A percentile compares a stretch with the other conserved stretches of the same genome.
Evolutionary conservation across 2,888 invertebrate species (phyloP).

Genomic region (Halictus ligatus): DNA sequence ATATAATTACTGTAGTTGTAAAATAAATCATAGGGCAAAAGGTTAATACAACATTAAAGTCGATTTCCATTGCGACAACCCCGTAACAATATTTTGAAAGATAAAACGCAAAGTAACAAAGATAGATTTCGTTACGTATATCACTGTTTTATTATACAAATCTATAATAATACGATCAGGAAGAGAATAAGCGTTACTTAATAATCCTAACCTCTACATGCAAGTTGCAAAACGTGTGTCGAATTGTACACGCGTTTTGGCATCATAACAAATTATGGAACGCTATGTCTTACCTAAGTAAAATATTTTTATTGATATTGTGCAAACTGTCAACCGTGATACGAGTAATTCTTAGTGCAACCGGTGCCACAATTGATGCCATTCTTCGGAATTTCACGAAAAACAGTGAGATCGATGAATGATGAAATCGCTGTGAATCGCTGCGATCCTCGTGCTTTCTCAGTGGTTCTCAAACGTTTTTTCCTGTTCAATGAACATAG

Average conservation of each 20-base stretch:
- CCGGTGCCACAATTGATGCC: constrained; percentile 86
- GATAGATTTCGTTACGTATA: neutral
- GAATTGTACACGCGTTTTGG: constrained; percentile 12
- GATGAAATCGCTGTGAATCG: constrained; percentile 63
- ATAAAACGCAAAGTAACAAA: neutral
- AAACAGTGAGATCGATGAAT: constrained; percentile 41
- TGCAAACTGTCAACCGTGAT: constrained; percentile 85
- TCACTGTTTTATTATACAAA: constrained; percentile 7
- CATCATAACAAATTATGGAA: constrained; percentile 19
- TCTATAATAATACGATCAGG: constrained; percentile 1
- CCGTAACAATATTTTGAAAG: neutral
- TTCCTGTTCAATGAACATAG: neutral
- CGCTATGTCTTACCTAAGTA: constrained; percentile 84
- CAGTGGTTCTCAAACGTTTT: constrained; percentile 45
- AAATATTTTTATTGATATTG: constrained; percentile 83
- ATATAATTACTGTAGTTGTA: neutral
- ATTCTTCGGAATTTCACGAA: constrained; percentile 76
- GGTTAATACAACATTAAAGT: neutral
- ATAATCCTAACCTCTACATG: constrained; percentile 71
- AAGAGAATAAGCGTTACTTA: constrained; percentile 62
- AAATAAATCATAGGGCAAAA: neutral
- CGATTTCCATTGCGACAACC: neutral
- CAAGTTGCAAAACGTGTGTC: constrained; percentile 11
- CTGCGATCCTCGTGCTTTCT: constrained; percentile 58
- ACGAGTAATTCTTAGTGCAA: constrained; percentile 85